A percentile compares a stretch with the other conserved stretches of the same genome.
Evolutionary conservation across 1,140 invertebrate genomes (phyloP).

Genomic region (Achatina immaculata): DNA sequence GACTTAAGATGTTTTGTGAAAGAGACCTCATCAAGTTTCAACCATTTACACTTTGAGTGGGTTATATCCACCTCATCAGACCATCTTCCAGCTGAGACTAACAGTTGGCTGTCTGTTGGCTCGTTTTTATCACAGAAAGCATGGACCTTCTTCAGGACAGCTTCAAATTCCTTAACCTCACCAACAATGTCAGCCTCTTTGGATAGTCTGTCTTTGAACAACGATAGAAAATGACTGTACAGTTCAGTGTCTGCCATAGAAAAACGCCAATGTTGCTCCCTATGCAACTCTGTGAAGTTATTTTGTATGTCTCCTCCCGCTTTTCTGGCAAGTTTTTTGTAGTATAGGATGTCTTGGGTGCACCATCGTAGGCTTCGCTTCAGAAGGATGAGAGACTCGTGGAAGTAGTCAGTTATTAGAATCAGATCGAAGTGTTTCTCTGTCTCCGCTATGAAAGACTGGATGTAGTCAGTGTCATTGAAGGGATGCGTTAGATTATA

Average conservation of each 20-base stretch:
- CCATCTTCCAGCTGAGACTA: conserved; percentile 16
- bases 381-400: conserved; percentile 49
- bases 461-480: background rate
- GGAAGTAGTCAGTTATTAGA: conserved; percentile 48
- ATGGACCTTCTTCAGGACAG: background rate
- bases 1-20: conserved; percentile 26
- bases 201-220: conserved; percentile 13
- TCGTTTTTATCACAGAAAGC: conserved; percentile 7
- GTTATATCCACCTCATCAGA: background rate
- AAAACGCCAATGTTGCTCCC: background rate
- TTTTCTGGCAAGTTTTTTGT: conserved; percentile 1
- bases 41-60: conserved; percentile 30
- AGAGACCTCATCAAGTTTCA: conserved; percentile 13
- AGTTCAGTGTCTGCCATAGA: conserved; percentile 21
- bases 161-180: conserved; percentile 28
- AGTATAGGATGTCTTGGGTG: conserved; percentile 46
- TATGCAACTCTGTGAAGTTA: background rate
- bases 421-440: conserved; percentile 45
- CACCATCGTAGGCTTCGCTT: conserved; percentile 45
- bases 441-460: conserved; percentile 29
- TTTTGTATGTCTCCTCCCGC: too few relatives aligned
- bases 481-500: conserved; percentile 9
- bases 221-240: conserved; percentile 17
- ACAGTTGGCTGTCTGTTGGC: background rate
- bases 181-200: background rate